Evolutionary conservation across 2,113 vertebrate genomes (phyloP).

Genomic region (Procapra przewalskii): DNA sequence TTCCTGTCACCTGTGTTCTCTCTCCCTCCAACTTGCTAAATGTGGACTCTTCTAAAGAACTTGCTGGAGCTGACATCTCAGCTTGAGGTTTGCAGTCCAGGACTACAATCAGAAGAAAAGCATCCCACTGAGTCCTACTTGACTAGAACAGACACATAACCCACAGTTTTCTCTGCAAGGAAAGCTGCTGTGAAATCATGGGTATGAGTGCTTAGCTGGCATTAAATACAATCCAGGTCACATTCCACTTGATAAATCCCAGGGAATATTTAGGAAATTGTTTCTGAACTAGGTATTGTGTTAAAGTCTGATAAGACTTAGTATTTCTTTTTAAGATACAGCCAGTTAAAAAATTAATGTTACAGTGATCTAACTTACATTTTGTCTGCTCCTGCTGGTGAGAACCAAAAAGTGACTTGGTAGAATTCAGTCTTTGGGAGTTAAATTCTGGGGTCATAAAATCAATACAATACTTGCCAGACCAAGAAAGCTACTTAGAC

Average conservation of each 20-base stretch:
- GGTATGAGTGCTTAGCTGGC: neutral
- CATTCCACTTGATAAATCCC: conserved; percentile 29
- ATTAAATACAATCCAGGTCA: conserved; percentile 13
- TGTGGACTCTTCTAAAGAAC: neutral
- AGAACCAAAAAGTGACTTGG: neutral
- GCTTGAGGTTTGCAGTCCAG: neutral
- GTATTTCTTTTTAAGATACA: conserved; percentile 22
- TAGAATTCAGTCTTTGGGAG: neutral
- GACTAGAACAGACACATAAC: neutral
- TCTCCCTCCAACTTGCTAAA: neutral
- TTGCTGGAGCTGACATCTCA: neutral
- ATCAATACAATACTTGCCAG: neutral
- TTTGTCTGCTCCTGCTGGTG: neutral
- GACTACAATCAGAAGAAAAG: neutral
- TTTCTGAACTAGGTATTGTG: conserved; percentile 1
- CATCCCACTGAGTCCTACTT: neutral
- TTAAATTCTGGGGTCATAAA: neutral
- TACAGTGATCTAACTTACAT: neutral
- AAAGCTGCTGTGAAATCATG: neutral
- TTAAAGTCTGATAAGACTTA: conserved; percentile 19
- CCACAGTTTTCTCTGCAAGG: neutral
- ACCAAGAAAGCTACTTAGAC: neutral
- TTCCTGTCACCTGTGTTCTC: neutral
- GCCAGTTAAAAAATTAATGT: neutral
- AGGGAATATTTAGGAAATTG: conserved; percentile 5